Conservation (phyloP, 2,888 invertebrate genomes). For the Andrena minutula region DNA sequence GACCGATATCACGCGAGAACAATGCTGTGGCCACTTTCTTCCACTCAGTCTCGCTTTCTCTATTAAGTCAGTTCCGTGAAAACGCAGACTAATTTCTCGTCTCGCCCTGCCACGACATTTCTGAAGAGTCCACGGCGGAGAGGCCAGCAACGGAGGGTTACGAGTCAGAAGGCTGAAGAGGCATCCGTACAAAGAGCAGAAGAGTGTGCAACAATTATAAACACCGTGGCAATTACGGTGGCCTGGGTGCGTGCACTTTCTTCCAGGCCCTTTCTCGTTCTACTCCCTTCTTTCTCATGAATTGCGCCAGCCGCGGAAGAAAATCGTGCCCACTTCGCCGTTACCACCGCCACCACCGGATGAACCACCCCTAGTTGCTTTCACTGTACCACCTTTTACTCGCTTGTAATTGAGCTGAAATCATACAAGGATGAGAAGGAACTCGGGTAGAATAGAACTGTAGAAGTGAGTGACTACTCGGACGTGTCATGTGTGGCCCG, state of each 20-base stretch:
- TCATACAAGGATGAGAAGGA: constrained; percentile 59
- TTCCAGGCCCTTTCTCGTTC: constrained; percentile 49
- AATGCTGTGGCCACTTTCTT: constrained; percentile 57
- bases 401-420: constrained; percentile 69
- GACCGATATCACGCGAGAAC: constrained; percentile 57
- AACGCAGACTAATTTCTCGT: constrained; percentile 76
- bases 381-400: constrained; percentile 64
- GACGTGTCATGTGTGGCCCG: constrained; percentile 66
- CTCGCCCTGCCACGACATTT: constrained; percentile 54
- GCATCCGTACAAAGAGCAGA: constrained; percentile 62
- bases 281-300: constrained; percentile 46
- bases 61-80: constrained; percentile 59
- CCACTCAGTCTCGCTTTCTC: constrained; percentile 34
- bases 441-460: too few relatives aligned
- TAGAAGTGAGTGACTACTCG: constrained; percentile 71
- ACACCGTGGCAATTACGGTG: constrained; percentile 78
- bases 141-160: constrained; percentile 59
- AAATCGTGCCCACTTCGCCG: constrained; percentile 64
- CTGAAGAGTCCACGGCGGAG: constrained; percentile 67
- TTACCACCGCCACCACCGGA: constrained; percentile 46
- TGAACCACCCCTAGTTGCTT: constrained; percentile 47
- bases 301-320: constrained; percentile 56
- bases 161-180: constrained; percentile 57
- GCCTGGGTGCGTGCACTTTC: constrained; percentile 70
- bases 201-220: constrained; percentile 78